Evolutionary conservation across 2,888 invertebrate species (phyloP).

Genomic region (Agonopterix heracliana): DNA sequence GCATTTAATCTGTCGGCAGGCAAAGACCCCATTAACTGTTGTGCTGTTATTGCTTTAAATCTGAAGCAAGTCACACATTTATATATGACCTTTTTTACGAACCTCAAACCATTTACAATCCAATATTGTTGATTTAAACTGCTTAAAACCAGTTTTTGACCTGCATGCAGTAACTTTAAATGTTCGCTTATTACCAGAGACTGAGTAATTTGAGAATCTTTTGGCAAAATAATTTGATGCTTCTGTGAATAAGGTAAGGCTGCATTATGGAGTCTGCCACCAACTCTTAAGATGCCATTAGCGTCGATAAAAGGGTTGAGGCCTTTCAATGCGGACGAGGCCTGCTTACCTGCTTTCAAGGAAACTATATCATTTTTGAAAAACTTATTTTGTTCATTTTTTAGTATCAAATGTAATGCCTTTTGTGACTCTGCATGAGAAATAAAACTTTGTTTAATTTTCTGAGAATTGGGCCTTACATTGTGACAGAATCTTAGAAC

Average conservation of each 20-base stretch:
- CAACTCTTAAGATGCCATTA: neutral
- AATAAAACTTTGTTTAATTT: neutral
- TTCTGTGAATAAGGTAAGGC: conserved; percentile 1
- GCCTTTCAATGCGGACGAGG: neutral
- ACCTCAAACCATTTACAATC: conserved; percentile 8
- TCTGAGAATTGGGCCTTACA: neutral
- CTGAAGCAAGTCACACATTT: too few species aligned
- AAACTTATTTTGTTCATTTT: neutral
- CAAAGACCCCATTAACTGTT: too few species aligned
- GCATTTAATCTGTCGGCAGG: too few species aligned
- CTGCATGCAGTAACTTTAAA: conserved; percentile 5
- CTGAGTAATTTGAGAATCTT: conserved; percentile 4
- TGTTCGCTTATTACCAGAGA: conserved; percentile 9
- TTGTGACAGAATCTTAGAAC: conserved; percentile 1
- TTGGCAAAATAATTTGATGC: conserved; percentile 7
- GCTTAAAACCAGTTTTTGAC: conserved; percentile 4
- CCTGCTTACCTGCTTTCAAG: neutral
- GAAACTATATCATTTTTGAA: neutral
- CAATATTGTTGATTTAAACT: conserved; percentile 9
- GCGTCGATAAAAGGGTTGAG: neutral
- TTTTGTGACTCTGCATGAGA: neutral
- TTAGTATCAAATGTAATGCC: neutral
- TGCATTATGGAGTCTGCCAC: neutral
- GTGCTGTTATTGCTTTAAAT: too few species aligned
- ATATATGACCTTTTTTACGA: conserved; percentile 5